A percentile compares a stretch with the other conserved stretches of the same genome.
These are phyloP conservation scores for Apostichopus japonicus DNA, from an alignment of 35 echinoderm and acorn worm species.

Conservation along the genomic window DNA sequence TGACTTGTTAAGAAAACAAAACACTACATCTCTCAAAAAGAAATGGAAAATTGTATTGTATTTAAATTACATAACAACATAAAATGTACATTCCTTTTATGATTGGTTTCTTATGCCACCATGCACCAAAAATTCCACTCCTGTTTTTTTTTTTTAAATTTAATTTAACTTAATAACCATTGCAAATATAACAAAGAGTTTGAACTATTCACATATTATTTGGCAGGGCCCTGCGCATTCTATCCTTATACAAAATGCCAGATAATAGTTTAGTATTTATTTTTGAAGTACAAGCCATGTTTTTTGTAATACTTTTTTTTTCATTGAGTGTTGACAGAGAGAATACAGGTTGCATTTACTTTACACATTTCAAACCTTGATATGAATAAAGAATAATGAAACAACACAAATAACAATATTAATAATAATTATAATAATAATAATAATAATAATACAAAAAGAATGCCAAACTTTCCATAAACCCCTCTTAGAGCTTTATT, in stretches of 20 bases:
- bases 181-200: background rate
- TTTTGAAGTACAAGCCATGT: slow-evolving; percentile 2
- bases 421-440: background rate
- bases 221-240: background rate
- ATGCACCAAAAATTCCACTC: background rate
- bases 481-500: background rate
- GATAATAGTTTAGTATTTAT: background rate
- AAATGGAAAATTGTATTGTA: slow-evolving; percentile 7
- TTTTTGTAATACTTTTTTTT: background rate
- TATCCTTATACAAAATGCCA: background rate
- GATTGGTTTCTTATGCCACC: background rate
- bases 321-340: background rate
- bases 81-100: slow-evolving; percentile 15
- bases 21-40: background rate
- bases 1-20: background rate
- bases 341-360: slow-evolving; percentile 18
- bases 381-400: background rate
- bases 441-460: background rate
- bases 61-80: background rate
- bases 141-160: background rate
- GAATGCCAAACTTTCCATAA: background rate
- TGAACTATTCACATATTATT: slow-evolving; percentile 6
- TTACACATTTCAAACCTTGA: slow-evolving; percentile 19
- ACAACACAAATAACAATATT: background rate
- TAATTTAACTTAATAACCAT: background rate